Conservation (phyloP, 2,113 vertebrate species). For the Sprattus sprattus region DNA sequence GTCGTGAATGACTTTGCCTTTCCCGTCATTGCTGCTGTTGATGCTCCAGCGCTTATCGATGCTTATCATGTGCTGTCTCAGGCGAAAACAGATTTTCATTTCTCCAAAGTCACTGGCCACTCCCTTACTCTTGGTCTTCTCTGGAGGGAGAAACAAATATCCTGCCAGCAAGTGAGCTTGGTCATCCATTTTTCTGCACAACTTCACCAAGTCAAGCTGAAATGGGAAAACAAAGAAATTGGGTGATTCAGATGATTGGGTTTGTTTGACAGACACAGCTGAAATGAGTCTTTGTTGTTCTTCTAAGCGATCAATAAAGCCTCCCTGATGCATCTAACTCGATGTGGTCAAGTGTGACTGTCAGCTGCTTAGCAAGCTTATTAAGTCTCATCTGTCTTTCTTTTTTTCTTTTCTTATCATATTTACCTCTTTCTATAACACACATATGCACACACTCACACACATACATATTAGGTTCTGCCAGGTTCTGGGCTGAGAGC, state of each 20-base stretch:
- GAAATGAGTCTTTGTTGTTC: not conserved
- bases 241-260: not conserved
- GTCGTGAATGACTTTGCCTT: conserved; percentile 7
- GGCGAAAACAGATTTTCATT: not conserved
- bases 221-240: not conserved
- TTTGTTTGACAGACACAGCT: not conserved
- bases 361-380: not conserved
- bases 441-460: not conserved
- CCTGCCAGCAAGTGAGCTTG: not conserved
- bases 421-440: not conserved
- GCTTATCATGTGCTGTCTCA: conserved; percentile 1
- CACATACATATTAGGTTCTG: not conserved
- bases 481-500: not conserved
- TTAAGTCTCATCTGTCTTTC: not conserved
- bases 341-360: not conserved
- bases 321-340: not conserved
- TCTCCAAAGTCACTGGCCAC: not conserved
- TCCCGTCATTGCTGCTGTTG: not conserved
- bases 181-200: not conserved
- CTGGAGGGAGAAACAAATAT: not conserved
- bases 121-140: not conserved
- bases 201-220: not conserved
- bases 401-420: not conserved
- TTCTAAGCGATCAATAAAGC: not conserved
- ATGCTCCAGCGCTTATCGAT: conserved; percentile 1